Conservation (phyloP, 2,888 invertebrate species). For the Aphidius colemani region DNA sequence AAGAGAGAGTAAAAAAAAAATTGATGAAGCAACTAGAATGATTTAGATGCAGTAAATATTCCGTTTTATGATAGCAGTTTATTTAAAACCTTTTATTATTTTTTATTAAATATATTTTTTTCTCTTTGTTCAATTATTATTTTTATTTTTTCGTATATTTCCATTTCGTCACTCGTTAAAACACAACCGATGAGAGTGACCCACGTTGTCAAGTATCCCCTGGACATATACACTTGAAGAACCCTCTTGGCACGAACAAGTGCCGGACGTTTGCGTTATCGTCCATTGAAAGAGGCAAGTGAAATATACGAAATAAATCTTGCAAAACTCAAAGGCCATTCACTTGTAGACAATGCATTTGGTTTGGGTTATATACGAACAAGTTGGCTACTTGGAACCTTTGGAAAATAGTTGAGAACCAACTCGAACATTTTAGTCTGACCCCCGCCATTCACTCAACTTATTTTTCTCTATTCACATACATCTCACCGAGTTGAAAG, state of each 20-base stretch:
- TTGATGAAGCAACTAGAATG: constrained; percentile 18
- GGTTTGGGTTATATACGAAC: constrained; percentile 32
- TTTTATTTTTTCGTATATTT: neutral
- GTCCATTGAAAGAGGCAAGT: constrained; percentile 59
- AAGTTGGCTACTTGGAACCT: constrained; percentile 37
- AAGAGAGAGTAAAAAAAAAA: constrained; percentile 8
- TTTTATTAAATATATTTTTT: too few species aligned
- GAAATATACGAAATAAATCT: constrained; percentile 62
- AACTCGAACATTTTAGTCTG: constrained; percentile 40
- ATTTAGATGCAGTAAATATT: constrained; percentile 17
- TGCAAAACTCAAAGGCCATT: constrained; percentile 56
- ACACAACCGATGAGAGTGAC: neutral
- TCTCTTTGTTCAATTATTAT: neutral
- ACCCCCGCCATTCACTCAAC: constrained; percentile 29
- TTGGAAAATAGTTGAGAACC: constrained; percentile 33
- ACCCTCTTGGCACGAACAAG: constrained; percentile 19
- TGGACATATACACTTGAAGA: constrained; percentile 16
- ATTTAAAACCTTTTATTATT: neutral
- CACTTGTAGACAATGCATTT: constrained; percentile 56
- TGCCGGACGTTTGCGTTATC: constrained; percentile 51
- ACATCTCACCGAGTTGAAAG: too few species aligned
- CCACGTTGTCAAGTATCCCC: constrained; percentile 6
- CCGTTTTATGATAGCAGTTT: constrained; percentile 15
- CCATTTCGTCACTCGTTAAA: neutral
- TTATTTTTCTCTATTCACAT: constrained; percentile 38